Evolutionary conservation across 1,140 invertebrate species (phyloP).

Genomic region (Halesus radiatus): DNA sequence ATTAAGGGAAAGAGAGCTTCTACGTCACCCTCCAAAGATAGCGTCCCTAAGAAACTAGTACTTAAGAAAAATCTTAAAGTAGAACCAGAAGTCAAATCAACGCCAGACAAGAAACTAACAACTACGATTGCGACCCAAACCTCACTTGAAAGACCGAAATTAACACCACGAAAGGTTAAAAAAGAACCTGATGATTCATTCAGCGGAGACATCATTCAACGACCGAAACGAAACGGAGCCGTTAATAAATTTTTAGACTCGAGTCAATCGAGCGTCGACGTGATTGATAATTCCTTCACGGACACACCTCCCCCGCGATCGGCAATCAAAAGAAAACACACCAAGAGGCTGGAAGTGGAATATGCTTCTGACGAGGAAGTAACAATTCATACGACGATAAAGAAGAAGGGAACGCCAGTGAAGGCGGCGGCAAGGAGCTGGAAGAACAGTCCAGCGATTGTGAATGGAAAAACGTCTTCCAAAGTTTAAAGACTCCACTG

Average conservation of each 20-base stretch:
- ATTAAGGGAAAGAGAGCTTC: not conserved
- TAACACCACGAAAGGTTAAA: not conserved
- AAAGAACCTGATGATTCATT: not conserved
- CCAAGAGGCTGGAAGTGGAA: conserved; percentile 50
- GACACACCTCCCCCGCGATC: conserved; percentile 43
- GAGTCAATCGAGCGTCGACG: conserved; percentile 43
- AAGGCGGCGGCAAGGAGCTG: conserved; percentile 48
- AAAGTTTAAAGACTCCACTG: not conserved
- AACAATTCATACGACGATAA: conserved; percentile 52
- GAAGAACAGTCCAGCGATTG: conserved; percentile 48
- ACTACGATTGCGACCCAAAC: conserved; percentile 47
- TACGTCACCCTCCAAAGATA: not conserved
- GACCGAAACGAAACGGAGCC: conserved; percentile 8
- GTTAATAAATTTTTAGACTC: conserved; percentile 40
- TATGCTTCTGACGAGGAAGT: conserved; percentile 54
- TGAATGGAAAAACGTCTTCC: conserved; percentile 44
- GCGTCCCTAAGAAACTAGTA: conserved; percentile 2
- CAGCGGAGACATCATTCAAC: not conserved
- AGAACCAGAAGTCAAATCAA: conserved; percentile 24
- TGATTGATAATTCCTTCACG: conserved; percentile 51
- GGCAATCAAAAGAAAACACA: conserved; percentile 47
- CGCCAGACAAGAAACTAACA: conserved; percentile 26
- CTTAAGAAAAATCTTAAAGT: conserved; percentile 20
- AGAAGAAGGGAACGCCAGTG: conserved; percentile 42
- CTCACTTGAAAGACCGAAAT: conserved; percentile 41